A percentile compares a stretch with the other conserved stretches of the same genome.
These are phyloP conservation scores for Trissolcus basalis DNA, from an alignment of 1,140 invertebrate genomes.

Conservation along the genomic window DNA sequence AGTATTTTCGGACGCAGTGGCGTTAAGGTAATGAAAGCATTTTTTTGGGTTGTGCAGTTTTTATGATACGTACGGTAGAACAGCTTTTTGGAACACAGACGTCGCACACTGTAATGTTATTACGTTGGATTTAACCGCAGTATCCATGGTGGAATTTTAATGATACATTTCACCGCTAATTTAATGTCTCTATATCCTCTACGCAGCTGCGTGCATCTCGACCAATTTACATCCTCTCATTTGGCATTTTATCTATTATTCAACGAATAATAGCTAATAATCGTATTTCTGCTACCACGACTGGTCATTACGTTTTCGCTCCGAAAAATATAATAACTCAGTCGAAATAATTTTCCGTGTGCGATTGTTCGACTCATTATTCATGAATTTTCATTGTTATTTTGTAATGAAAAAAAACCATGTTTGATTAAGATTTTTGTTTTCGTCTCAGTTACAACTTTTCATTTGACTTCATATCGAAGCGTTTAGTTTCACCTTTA, in stretches of 20 bases:
- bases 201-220: constrained; percentile 26
- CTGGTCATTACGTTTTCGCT: background rate
- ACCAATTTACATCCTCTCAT: constrained; percentile 38
- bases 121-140: constrained; percentile 41
- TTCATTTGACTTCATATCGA: constrained; percentile 48
- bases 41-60: constrained; percentile 26
- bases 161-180: constrained; percentile 48
- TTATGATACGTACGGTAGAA: constrained; percentile 22
- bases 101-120: constrained; percentile 28
- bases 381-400: too few relatives aligned
- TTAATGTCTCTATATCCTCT: constrained; percentile 35
- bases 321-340: background rate
- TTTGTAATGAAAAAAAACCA: too few relatives aligned
- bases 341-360: background rate
- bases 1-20: background rate
- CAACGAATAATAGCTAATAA: constrained; percentile 13
- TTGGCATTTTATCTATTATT: constrained; percentile 23
- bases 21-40: constrained; percentile 12
- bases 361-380: too few relatives aligned
- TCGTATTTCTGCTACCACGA: constrained; percentile 1
- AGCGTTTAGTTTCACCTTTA: constrained; percentile 38
- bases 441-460: background rate
- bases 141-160: constrained; percentile 22
- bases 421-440: too few relatives aligned
- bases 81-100: constrained; percentile 6